Evolutionary conservation across 64 coral and sea anemone genomes (phyloP).

Genomic region (Catalaphyllia jardinei): DNA sequence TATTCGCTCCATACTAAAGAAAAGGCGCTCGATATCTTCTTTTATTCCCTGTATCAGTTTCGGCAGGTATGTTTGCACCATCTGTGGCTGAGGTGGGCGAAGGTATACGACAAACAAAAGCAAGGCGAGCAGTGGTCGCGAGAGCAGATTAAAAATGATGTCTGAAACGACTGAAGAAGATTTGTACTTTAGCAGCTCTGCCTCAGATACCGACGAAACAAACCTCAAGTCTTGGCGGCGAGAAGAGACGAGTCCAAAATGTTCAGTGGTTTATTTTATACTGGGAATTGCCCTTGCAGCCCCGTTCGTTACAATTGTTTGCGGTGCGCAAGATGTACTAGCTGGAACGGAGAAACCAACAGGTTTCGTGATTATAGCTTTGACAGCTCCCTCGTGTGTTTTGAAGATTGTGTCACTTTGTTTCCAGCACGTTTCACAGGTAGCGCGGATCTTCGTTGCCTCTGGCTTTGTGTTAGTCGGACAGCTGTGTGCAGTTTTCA

Average conservation of each 20-base stretch:
- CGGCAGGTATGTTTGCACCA: neutral
- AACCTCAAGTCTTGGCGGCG: neutral
- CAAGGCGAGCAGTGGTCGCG: neutral
- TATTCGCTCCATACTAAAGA: neutral
- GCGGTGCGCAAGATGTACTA: conserved; percentile 64
- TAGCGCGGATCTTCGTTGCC: conserved; percentile 1
- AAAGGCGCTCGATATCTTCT: neutral
- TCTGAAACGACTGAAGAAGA: conserved; percentile 4
- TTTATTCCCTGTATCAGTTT: neutral
- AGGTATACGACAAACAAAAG: neutral
- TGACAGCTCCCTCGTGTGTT: conserved; percentile 61
- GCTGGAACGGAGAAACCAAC: conserved; percentile 55
- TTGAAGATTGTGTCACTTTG: conserved; percentile 54
- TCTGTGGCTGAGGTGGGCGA: neutral
- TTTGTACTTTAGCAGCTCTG: conserved; percentile 9
- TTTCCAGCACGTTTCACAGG: conserved; percentile 24
- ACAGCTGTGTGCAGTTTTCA: conserved; percentile 58
- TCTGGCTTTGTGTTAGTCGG: conserved; percentile 40
- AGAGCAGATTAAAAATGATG: neutral
- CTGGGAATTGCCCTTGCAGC: conserved; percentile 60
- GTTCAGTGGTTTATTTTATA: conserved; percentile 39
- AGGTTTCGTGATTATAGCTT: conserved; percentile 54
- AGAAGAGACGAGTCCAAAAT: conserved; percentile 3
- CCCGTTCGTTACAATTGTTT: conserved; percentile 60
- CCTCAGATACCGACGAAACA: neutral